phyloP scores from a whole-genome alignment of 2,113 vertebrate genomes.

The Rissa tridactyla region DNA sequence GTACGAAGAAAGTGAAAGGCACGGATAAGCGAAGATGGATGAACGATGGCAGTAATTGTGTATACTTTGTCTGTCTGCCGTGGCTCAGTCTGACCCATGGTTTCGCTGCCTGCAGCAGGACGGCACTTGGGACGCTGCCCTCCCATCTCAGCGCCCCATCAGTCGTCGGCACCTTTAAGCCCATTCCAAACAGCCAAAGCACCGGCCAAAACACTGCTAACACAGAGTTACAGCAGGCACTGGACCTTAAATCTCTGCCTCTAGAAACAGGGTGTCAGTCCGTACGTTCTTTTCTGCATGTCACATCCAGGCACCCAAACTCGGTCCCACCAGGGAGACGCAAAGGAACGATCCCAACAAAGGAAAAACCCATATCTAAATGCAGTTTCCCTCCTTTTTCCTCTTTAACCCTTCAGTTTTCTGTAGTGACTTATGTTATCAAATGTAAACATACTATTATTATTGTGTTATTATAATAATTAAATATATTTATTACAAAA shows the following conservation, averaged over 20 bases:
- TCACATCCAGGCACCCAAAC: neutral
- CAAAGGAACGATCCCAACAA: neutral
- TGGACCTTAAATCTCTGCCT: neutral
- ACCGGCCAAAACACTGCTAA: no score
- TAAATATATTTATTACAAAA: neutral
- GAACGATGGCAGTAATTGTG: neutral
- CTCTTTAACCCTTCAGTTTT: neutral
- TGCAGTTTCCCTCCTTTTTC: neutral
- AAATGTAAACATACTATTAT: neutral
- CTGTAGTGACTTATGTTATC: neutral
- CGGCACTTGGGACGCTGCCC: neutral
- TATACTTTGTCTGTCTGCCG: neutral
- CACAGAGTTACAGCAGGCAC: neutral
- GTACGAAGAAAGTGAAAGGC: neutral
- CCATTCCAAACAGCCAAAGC: neutral
- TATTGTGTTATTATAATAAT: neutral
- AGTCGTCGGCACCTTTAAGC: neutral
- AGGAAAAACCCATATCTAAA: neutral
- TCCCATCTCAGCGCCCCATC: neutral
- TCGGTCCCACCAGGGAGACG: accelerated
- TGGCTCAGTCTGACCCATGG: neutral
- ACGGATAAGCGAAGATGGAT: neutral
- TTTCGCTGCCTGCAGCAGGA: neutral
- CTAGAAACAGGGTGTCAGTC: neutral
- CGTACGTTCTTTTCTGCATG: no score